Base-by-base conservation (phyloP, 2,113 vertebrate species). In the Crotalus helleri region DNA sequence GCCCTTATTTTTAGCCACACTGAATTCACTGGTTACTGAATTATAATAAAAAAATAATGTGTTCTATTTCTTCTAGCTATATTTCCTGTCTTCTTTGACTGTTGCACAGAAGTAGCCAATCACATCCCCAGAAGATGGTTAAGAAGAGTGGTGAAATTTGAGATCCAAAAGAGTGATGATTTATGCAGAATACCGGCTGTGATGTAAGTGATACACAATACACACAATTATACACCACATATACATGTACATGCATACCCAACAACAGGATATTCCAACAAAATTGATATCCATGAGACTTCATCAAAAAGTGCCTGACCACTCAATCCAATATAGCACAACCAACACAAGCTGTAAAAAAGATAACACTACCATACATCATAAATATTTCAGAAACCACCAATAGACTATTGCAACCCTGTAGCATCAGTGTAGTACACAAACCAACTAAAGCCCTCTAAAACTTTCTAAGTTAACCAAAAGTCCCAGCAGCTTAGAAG, bases 101-200 rank as follows among this genome's bases (percentile, higher is more conserved):
- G 98, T 90, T 98, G 97, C 95, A 97, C 10, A 0, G 94, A 96
- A 92, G 95, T 97, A 89, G 97, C 98, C 59, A 90, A 94, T 46
- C 94, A 94, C 59, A 85, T 98, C 94, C 93, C 97, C 88, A 95
- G 94, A 93, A 93, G 95, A 91, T 95, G 97, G 92, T 96, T 98
- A 90, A 94, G 69, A n/a, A 90, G 92, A 95, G 97, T 97, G 94
- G 91, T 85, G 44, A n/a, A 0, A 0, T 98, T 97, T 96, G 96
- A 95, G 33, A 93, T 97, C 53, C 98, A 98, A 95, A 95, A 93
- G 93, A 96, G 92, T 0, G 97, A 96, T 23, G 97, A 97, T 23
- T 94, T 95, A 2, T 98, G 98, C 93, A 93, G 96, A 93, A 89
- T 98, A 93, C 95, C 97, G 61, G 98, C 98, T 94, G 93, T 98